phyloP scores from a whole-genome alignment of 2,113 vertebrate species.

The Thomomys bottae region DNA sequence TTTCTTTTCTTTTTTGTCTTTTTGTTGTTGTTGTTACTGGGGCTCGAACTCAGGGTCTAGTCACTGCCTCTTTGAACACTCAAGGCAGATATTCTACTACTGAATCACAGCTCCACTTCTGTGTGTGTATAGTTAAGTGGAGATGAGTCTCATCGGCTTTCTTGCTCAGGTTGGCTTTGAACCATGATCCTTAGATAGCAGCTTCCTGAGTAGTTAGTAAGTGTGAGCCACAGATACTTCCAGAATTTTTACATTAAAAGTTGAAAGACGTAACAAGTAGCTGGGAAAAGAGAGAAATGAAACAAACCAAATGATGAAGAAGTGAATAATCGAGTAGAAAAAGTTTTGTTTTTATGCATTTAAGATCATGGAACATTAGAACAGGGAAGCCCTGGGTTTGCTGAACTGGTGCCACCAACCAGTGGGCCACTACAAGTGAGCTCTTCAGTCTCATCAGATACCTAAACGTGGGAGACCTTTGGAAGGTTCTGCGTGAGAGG shows the following conservation, averaged over 20 bases:
- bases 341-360: neutral
- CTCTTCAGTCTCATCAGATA: neutral
- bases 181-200: no score
- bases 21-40: no score
- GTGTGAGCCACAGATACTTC: no score
- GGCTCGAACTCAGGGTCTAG: no score
- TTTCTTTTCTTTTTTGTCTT: neutral
- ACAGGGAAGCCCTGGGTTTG: neutral
- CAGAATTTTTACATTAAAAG: slow-evolving; percentile 22
- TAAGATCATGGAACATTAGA: neutral
- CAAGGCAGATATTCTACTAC: no score
- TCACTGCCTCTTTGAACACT: neutral
- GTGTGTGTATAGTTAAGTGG: no score
- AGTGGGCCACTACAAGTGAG: neutral
- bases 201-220: no score
- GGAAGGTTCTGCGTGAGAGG: neutral
- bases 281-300: slow-evolving; percentile 34
- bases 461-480: neutral
- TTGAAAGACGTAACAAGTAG: neutral
- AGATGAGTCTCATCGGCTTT: no score
- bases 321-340: neutral
- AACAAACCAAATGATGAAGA: neutral
- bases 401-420: neutral
- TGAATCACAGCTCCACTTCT: no score
- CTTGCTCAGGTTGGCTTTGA: no score